A percentile compares a stretch with the other conserved stretches of the same genome.
Evolutionary conservation across 1,140 invertebrate genomes (phyloP).

Genomic region (Protaetia brevitarsis): DNA sequence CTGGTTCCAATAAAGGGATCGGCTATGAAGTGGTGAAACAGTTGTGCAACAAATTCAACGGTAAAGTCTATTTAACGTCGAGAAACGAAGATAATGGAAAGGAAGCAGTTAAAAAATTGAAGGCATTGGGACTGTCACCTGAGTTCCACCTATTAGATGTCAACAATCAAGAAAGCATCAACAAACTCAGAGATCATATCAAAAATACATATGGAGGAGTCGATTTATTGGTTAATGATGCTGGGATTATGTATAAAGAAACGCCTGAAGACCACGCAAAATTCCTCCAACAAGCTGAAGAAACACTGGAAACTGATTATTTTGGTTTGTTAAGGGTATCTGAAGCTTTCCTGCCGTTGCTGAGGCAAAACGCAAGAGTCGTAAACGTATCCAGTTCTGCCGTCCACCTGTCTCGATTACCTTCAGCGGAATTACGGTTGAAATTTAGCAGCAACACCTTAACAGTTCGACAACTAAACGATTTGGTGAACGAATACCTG

Average conservation of each 20-base stretch:
- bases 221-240: constrained; percentile 82
- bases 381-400: constrained; percentile 70
- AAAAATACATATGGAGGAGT: constrained; percentile 67
- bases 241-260: constrained; percentile 66
- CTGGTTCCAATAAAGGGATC: constrained; percentile 70
- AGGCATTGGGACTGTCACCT: constrained; percentile 52
- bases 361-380: constrained; percentile 65
- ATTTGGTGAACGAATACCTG: constrained; percentile 67
- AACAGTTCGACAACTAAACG: constrained; percentile 56
- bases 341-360: constrained; percentile 64
- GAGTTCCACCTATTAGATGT: constrained; percentile 62
- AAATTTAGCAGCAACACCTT: constrained; percentile 54
- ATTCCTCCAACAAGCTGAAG: constrained; percentile 65
- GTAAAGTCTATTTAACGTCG: constrained; percentile 57
- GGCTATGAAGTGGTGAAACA: constrained; percentile 65
- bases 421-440: constrained; percentile 53
- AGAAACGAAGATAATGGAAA: constrained; percentile 53
- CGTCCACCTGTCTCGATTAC: constrained; percentile 60
- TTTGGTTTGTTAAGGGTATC: constrained; percentile 63
- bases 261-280: constrained; percentile 56
- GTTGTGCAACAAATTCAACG: constrained; percentile 57
- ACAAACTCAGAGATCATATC: constrained; percentile 54
- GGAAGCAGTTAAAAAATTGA: constrained; percentile 53
- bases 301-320: constrained; percentile 68
- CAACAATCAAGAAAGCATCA: constrained; percentile 52